Evolutionary conservation across 2,797 vertebrate genomes (phyloP).

Genomic region (Denticeps clupeoides): DNA sequence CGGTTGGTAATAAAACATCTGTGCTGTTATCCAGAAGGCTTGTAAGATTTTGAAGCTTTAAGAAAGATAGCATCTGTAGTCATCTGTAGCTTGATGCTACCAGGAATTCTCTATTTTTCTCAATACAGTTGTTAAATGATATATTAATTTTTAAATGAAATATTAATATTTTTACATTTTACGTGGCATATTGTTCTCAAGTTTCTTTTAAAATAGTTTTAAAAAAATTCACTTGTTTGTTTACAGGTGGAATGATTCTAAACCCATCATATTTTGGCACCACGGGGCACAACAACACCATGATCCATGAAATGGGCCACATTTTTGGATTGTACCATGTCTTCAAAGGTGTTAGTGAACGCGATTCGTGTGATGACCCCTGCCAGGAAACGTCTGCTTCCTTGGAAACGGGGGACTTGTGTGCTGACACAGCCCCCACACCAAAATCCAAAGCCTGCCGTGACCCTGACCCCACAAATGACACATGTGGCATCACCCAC

Average conservation of each 20-base stretch:
- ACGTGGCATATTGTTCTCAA: too few species aligned
- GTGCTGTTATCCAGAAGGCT: conserved; percentile 4
- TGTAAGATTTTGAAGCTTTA: too few species aligned
- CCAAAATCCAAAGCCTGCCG: conserved; percentile 84
- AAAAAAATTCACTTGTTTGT: neutral
- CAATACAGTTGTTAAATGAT: too few species aligned
- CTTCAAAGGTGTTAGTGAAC: conserved; percentile 92
- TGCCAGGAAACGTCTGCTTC: conserved; percentile 83
- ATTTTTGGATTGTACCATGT: conserved; percentile 93
- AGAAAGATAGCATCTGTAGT: too few species aligned
- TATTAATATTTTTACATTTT: too few species aligned
- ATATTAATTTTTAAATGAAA: too few species aligned
- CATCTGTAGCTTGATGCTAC: too few species aligned
- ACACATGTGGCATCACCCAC: conserved; percentile 71
- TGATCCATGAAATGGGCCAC: conserved; percentile 95
- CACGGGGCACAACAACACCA: conserved; percentile 78
- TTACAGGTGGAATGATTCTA: conserved; percentile 82
- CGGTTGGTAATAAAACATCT: conserved; percentile 21
- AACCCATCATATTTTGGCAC: conserved; percentile 86
- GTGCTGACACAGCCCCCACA: conserved; percentile 84
- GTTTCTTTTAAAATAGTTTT: neutral
- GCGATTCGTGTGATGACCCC: conserved; percentile 90
- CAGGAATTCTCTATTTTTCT: too few species aligned
- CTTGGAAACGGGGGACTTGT: conserved; percentile 94
- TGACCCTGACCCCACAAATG: conserved; percentile 76